Conservation (phyloP, 2,888 invertebrate genomes). For the Neoaliturus tenellus region DNA sequence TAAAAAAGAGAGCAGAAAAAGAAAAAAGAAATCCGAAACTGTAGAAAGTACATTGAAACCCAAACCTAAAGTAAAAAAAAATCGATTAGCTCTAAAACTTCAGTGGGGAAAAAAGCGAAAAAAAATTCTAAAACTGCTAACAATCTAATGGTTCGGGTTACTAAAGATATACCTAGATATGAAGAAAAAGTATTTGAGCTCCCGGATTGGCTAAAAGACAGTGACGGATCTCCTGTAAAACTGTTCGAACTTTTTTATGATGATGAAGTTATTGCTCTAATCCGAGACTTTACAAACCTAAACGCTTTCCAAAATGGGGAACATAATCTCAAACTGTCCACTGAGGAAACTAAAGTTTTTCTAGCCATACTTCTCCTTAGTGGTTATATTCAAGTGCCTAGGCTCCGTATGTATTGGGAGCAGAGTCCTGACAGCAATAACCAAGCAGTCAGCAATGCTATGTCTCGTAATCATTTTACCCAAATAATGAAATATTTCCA, state of each 20-base stretch:
- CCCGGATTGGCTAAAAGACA: conserved; percentile 42
- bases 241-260: conserved; percentile 39
- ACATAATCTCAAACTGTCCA: conserved; percentile 1
- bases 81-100: background rate
- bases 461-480: background rate
- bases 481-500: conserved; percentile 48
- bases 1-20: background rate
- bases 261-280: conserved; percentile 10
- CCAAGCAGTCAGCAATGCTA: conserved; percentile 28
- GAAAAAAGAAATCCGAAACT: background rate
- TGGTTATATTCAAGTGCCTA: conserved; percentile 39
- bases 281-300: background rate
- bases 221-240: conserved; percentile 45
- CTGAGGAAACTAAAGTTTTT: conserved; percentile 32
- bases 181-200: conserved; percentile 34
- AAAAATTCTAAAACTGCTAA: background rate
- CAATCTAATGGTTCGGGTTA: background rate
- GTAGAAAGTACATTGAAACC: background rate
- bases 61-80: background rate
- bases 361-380: conserved; percentile 19
- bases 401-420: conserved; percentile 51
- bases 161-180: background rate
- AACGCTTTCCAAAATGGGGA: conserved; percentile 26
- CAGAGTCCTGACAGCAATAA: conserved; percentile 51
- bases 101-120: background rate